Evolutionary conservation across 2,113 vertebrate species (phyloP).

Genomic region (Tringa solitaria): DNA sequence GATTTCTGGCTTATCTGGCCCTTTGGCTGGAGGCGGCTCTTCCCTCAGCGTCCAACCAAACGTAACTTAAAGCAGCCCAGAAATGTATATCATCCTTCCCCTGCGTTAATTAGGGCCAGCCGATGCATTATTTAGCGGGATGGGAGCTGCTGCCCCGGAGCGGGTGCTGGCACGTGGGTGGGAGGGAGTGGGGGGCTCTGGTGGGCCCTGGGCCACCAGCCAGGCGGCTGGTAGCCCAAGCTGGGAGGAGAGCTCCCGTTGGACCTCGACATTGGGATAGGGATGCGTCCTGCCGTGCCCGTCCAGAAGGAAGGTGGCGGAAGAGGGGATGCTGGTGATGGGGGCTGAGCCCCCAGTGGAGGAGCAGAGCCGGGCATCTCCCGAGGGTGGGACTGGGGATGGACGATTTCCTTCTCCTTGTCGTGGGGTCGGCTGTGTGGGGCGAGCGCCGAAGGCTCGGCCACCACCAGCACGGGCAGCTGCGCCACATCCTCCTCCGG

Average conservation of each 20-base stretch:
- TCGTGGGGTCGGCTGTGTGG: neutral
- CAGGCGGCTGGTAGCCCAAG: neutral
- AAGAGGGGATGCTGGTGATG: neutral
- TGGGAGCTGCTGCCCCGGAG: neutral
- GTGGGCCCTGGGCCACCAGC: fast-evolving
- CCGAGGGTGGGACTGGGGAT: fast-evolving
- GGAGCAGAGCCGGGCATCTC: neutral
- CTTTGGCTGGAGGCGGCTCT: slow-evolving; percentile 68
- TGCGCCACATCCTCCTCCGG: slow-evolving; percentile 61
- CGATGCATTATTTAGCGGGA: slow-evolving; percentile 58
- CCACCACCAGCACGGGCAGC: neutral
- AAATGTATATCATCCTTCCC: slow-evolving; percentile 42
- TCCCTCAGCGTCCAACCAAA: slow-evolving; percentile 50
- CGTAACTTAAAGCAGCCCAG: slow-evolving; percentile 57
- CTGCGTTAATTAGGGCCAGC: slow-evolving; percentile 28
- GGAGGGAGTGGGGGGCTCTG: neutral
- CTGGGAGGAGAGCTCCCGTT: fast-evolving
- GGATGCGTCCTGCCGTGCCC: fast-evolving
- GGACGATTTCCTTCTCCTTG: neutral
- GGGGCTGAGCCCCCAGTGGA: neutral
- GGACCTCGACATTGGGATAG: fast-evolving
- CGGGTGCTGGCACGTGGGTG: neutral
- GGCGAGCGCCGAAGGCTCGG: fast-evolving
- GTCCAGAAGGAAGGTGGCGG: neutral
- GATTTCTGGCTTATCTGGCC: slow-evolving; percentile 71